These are phyloP conservation scores for Epinephelus fuscoguttatus DNA, from an alignment of 2,113 vertebrate genomes.

Conservation along the genomic window DNA sequence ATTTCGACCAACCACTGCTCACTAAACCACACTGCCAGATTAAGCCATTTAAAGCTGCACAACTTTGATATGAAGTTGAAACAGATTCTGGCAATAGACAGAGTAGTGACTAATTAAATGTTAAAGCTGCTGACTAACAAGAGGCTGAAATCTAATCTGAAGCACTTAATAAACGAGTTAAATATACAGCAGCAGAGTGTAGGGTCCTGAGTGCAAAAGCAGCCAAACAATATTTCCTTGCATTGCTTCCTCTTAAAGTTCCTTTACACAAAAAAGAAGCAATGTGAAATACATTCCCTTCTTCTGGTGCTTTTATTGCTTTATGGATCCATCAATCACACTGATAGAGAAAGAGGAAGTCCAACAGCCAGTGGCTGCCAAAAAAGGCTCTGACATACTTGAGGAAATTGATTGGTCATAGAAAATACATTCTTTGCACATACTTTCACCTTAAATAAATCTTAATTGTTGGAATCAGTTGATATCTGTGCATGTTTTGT, in stretches of 20 bases:
- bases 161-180: background rate
- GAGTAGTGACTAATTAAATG: background rate
- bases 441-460: background rate
- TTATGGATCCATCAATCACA: conserved; percentile 15
- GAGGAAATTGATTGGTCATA: background rate
- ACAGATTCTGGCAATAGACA: background rate
- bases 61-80: background rate
- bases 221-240: background rate
- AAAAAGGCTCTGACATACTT: background rate
- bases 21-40: background rate
- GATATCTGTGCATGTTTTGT: background rate
- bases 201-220: background rate
- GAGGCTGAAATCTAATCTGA: conserved; percentile 28
- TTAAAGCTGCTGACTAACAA: background rate
- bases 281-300: conserved; percentile 7
- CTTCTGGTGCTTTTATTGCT: conserved; percentile 11
- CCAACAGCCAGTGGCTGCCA: background rate
- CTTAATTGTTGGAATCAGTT: background rate
- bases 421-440: background rate
- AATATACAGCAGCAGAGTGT: conserved; percentile 7
- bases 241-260: conserved; percentile 1
- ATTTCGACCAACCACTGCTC: background rate
- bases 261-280: background rate
- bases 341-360: conserved; percentile 17
- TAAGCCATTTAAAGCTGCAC: background rate